Evolutionary conservation across 2,113 vertebrate species (phyloP).

Genomic region (Rousettus leschenaultii): DNA sequence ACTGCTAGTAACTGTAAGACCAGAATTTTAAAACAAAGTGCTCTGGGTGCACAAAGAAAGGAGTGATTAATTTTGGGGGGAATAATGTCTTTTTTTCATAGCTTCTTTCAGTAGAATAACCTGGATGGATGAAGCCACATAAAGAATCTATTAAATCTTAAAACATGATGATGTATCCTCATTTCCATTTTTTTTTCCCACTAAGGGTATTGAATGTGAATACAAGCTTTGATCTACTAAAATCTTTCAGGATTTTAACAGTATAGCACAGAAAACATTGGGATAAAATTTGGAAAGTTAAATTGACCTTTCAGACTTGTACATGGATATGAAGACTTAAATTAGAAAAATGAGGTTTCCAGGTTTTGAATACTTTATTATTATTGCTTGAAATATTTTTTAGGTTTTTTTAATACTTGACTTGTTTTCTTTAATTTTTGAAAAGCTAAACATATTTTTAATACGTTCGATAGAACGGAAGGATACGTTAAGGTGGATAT

Average conservation of each 20-base stretch:
- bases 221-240: not conserved
- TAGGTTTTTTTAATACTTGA: not conserved
- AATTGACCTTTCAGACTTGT: not conserved
- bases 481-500: not conserved
- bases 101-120: not conserved
- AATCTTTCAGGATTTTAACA: not conserved
- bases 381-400: not conserved
- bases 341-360: not conserved
- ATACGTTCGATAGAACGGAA: not conserved
- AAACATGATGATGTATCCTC: not conserved
- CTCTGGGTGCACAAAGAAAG: not conserved
- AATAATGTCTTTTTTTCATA: not conserved
- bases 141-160: not conserved
- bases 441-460: not conserved
- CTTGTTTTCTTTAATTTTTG: not conserved
- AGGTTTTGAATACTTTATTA: not conserved
- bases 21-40: not conserved
- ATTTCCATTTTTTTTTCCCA: not conserved
- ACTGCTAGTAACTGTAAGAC: not conserved
- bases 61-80: not conserved
- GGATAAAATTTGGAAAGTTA: conserved; percentile 25
- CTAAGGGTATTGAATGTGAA: not conserved
- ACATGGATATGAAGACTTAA: not conserved
- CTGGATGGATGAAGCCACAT: not conserved
- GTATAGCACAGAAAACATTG: not conserved